Percentiles rank a stretch among this genome's conserved stretches.
Conservation (phyloP, 2,888 invertebrate species). For the Cryptus viduatorius region DNA sequence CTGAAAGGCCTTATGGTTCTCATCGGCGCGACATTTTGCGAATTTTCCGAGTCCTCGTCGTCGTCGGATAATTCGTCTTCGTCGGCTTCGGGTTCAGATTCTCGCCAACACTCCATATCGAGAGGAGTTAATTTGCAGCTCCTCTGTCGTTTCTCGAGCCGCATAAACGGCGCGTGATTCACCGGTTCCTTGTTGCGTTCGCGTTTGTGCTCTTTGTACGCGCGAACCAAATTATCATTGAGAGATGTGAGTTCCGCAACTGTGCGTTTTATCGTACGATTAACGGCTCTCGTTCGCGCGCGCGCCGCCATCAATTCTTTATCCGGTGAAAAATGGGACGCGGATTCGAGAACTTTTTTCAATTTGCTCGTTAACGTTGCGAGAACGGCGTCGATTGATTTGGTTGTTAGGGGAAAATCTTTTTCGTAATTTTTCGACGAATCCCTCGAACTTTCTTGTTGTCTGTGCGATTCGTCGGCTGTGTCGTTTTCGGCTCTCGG, state of each 20-base stretch:
- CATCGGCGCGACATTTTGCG: constrained; percentile 47
- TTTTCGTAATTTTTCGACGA: constrained; percentile 66
- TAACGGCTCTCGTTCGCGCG: constrained; percentile 73
- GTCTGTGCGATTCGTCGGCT: neutral
- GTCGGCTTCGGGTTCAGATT: constrained; percentile 77
- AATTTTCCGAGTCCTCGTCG: constrained; percentile 59
- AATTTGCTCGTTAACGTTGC: constrained; percentile 72
- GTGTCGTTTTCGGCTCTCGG: constrained; percentile 13
- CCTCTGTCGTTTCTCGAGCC: constrained; percentile 46
- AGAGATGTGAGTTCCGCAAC: constrained; percentile 75
- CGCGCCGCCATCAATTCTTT: constrained; percentile 60
- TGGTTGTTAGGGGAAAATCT: constrained; percentile 72
- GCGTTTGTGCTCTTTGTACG: constrained; percentile 57
- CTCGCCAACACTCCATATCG: constrained; percentile 80
- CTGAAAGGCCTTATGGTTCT: constrained; percentile 73
- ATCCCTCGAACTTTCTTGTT: neutral
- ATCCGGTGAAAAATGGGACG: constrained; percentile 29
- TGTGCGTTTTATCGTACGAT: constrained; percentile 73
- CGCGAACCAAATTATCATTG: constrained; percentile 77
- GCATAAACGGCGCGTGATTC: constrained; percentile 1
- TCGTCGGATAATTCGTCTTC: constrained; percentile 62
- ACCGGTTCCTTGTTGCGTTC: constrained; percentile 33
- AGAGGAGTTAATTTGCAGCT: constrained; percentile 67
- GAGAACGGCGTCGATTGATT: constrained; percentile 76
- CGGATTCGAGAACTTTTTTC: constrained; percentile 58